Base-by-base conservation (phyloP, 2,113 vertebrate species). In the Percina caprodes region DNA sequence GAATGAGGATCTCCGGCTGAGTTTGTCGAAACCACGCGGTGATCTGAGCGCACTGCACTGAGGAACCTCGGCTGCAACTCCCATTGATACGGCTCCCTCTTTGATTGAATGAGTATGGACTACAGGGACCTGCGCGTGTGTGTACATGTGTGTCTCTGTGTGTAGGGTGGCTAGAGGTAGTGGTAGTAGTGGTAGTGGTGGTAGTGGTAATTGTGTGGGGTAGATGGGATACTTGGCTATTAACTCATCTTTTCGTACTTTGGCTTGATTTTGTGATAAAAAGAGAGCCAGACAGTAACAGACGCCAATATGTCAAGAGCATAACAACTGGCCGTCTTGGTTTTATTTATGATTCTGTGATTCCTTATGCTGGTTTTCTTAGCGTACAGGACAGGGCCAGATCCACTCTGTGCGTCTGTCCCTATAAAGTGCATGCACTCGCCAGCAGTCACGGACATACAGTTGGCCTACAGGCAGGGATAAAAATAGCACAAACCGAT, bases 401-500 rank as follows among this genome's bases (percentile, higher is more conserved):
- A 66, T 23, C 55, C 11, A 33, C 59, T 54, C 16, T 58, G 52
- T 77, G 55, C 24, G 46, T 80, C 71, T 73, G 76, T 70, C 63
- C 39, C 78, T 69, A 49, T 80, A 59, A 42, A 42, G 39, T 42
- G 39, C 74, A 73, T 81, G 76, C 85, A 82, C 69, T 79, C 75
- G 71, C 87, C 88, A 91, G 77, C 91, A 91, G 84, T 86, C 75
- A 88, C 91, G 86, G 91, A 73, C 92, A 94, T 95, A 94, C 85
- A 95, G 90, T 92, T 92, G 85, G 90, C 88, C 88, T 91, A 92
- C 90, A 93, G 79, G 88, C 84, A 84, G 83, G 87, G 89, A 93
- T 96, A 94, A 96, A 97, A 97, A 97, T 95, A 97, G 95, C 87
- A 94, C 66, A 88, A 88, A 92, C 89, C 92, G 91, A 91, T 93